Conservation (phyloP, 2,113 vertebrate species). For the Rhineura floridana region DNA sequence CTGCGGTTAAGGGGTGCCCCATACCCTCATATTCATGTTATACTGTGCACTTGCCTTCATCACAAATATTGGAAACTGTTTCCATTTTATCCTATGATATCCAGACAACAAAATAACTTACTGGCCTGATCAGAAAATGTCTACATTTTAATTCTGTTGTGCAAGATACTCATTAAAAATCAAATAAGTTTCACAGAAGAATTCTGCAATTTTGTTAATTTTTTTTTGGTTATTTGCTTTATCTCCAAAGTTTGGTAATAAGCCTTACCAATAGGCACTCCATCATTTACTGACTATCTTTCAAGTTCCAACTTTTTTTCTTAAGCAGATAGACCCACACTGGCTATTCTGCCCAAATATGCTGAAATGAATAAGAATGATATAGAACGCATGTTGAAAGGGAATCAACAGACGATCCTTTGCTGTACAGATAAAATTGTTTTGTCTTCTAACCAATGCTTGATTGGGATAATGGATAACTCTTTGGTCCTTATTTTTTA, state of each 20-base stretch:
- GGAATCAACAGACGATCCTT: slow-evolving; percentile 50
- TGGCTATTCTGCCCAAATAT: background rate
- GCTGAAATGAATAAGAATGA: slow-evolving; percentile 50
- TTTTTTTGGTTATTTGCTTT: slow-evolving; percentile 81
- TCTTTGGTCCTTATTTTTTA: slow-evolving; percentile 80
- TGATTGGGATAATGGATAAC: slow-evolving; percentile 69
- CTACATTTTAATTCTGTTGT: slow-evolving; percentile 73
- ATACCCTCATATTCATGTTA: slow-evolving; percentile 74
- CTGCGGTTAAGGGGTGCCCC: slow-evolving; percentile 76
- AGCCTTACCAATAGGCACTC: slow-evolving; percentile 82
- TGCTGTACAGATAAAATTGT: slow-evolving; percentile 44
- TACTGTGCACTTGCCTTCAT: slow-evolving; percentile 74
- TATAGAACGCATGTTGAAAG: slow-evolving; percentile 47
- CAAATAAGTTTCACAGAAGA: slow-evolving; percentile 67
- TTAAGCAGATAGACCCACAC: slow-evolving; percentile 45
- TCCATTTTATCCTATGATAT: slow-evolving; percentile 72
- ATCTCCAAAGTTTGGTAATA: slow-evolving; percentile 80
- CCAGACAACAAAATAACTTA: slow-evolving; percentile 76
- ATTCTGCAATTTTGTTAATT: slow-evolving; percentile 56
- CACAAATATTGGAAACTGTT: slow-evolving; percentile 80
- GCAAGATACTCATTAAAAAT: slow-evolving; percentile 69
- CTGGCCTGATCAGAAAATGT: slow-evolving; percentile 74
- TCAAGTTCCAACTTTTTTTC: slow-evolving; percentile 59
- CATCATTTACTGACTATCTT: slow-evolving; percentile 58
- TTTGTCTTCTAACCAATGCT: slow-evolving; percentile 59